Conservation (phyloP, 2,113 vertebrate genomes). For the Odontophorus gujanensis region DNA sequence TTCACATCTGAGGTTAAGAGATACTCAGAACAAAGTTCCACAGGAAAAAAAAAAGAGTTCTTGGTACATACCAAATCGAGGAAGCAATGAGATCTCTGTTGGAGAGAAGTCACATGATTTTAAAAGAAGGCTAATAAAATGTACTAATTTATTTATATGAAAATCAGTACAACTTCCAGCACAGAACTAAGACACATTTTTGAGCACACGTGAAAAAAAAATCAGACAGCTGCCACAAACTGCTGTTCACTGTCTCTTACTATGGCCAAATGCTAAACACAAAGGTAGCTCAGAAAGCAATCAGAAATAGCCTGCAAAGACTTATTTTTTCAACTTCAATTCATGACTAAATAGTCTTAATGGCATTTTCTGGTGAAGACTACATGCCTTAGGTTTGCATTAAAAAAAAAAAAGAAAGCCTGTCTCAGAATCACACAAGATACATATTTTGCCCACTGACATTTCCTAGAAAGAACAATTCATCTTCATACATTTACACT, state of each 20-base stretch:
- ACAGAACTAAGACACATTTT: not conserved
- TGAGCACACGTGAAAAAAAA: not conserved
- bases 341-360: not conserved
- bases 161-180: slow-evolving; percentile 13
- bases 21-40: slow-evolving; percentile 9
- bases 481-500: not conserved
- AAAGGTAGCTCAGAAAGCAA: slow-evolving; percentile 54
- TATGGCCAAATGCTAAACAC: slow-evolving; percentile 32
- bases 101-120: not conserved
- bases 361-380: not conserved
- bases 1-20: slow-evolving; percentile 15
- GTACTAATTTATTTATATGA: slow-evolving; percentile 44
- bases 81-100: slow-evolving; percentile 47
- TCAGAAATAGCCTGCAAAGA: slow-evolving; percentile 19
- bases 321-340: slow-evolving; percentile 24
- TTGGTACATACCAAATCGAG: not conserved
- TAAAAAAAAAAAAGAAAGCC: not conserved
- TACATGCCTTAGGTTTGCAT: not conserved
- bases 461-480: not conserved
- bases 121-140: slow-evolving; percentile 39
- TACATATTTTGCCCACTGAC: not conserved
- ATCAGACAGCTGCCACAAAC: slow-evolving; percentile 28
- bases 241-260: slow-evolving; percentile 43
- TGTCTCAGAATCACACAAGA: not conserved
- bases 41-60: slow-evolving; percentile 15